Conservation (phyloP, 2,113 vertebrate genomes). For the Microtus oregoni region DNA sequence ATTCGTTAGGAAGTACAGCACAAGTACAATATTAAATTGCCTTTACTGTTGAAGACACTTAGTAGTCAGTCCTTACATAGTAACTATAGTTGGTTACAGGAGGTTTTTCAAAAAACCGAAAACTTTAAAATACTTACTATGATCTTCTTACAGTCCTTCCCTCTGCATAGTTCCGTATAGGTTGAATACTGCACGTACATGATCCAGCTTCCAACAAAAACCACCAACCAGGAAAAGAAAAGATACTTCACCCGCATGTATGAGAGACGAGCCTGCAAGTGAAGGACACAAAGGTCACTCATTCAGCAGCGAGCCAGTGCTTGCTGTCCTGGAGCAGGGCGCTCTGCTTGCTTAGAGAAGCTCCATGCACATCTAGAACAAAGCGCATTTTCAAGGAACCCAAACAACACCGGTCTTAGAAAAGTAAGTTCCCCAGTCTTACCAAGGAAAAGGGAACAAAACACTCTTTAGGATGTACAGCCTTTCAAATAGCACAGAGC, state of each 20-base stretch:
- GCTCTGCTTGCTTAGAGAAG: neutral
- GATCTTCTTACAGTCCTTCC: constrained; percentile 95
- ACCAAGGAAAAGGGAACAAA: constrained; percentile 69
- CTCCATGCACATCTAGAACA: constrained; percentile 67
- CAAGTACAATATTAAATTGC: neutral
- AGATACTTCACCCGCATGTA: constrained; percentile 96
- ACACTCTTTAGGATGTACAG: constrained; percentile 66
- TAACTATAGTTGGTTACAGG: neutral
- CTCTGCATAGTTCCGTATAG: constrained; percentile 97
- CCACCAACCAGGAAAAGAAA: constrained; percentile 97
- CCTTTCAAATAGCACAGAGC: constrained; percentile 39
- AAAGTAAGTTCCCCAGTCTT: constrained; percentile 63
- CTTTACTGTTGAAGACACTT: constrained; percentile 60
- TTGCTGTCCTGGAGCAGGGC: neutral
- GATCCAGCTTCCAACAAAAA: constrained; percentile 98
- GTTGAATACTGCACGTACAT: constrained; percentile 96
- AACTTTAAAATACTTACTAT: constrained; percentile 91
- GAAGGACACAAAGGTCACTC: constrained; percentile 66
- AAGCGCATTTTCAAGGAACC: constrained; percentile 73
- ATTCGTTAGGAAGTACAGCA: neutral
- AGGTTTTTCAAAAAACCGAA: neutral
- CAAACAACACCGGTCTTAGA: constrained; percentile 65
- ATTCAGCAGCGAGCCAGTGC: constrained; percentile 60
- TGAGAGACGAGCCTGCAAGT: constrained; percentile 92
- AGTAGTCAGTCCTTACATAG: constrained; percentile 37